Base-by-base conservation (phyloP, 2,888 invertebrate species). In the Trichacis sp. region DNA sequence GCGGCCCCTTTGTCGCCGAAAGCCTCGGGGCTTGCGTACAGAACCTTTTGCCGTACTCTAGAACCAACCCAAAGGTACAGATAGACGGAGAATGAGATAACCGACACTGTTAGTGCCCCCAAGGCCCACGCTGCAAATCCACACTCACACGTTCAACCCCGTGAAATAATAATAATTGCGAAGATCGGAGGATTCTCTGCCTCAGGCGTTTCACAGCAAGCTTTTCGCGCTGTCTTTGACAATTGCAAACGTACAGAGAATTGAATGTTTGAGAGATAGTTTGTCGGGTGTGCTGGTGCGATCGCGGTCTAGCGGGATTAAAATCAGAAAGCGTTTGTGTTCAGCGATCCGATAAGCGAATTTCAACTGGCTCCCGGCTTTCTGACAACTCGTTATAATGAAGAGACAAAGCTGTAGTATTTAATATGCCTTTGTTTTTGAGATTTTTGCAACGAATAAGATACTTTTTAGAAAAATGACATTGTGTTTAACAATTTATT, bases 1-100 rank as follows among this genome's bases (percentile, higher is more conserved):
- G 80, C 79, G 79, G 78, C 75, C 80, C 77, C 81, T 82, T 82
- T 82, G 80, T 83, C 79, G 77, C 75, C 73, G 70, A 63, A 60
- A 69, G 74, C 75, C 75, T 74, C 70, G 69, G 69, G 65, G 69
- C 71, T 73, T 73, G 65, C 66, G 70, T 74, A 73, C 73, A 76
- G 74, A 62, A 15, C 15, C 40, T 40, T 40, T 40, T 71, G 72
- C 69, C 19, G 33, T 56, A 43, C 29, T 47, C 30, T 43, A 24
- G 9, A 46, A 57, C 51, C 55, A 54, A 55, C 40, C 59, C 43
- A 65, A 62, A 69, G 66, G 61, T 50, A 49, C 57, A 47, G 49
- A 51, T 30, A 53, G 52, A 52, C 53, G 53, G 48, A 43, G 49
- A 58, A 59, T 30, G 64, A 68, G 61, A 68, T 49, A 61, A 40